Conservation (phyloP, 2,797 vertebrate species). For the Dendrocincla tyrannina region DNA sequence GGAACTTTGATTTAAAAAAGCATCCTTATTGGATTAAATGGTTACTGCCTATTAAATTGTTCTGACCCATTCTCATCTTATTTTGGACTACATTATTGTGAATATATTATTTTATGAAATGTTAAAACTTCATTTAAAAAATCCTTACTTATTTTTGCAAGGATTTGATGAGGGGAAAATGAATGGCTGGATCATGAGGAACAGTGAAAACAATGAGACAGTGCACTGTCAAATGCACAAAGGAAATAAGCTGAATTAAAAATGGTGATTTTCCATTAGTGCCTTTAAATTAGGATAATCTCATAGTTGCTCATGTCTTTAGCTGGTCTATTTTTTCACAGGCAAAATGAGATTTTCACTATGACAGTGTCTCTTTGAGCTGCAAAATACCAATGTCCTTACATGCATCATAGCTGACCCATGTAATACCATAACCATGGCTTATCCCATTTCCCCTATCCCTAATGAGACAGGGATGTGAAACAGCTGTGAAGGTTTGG, state of each 20-base stretch:
- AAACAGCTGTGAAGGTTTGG: not conserved
- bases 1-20: not conserved
- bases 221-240: not conserved
- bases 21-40: not conserved
- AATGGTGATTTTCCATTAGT: not conserved
- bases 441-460: conserved; percentile 18
- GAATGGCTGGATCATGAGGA: not conserved
- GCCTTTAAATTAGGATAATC: conserved; percentile 10
- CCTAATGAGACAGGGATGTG: conserved; percentile 16
- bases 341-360: conserved; percentile 1
- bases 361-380: not conserved
- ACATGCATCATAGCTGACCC: conserved; percentile 35
- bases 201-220: not conserved
- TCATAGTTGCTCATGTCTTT: not conserved
- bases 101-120: not conserved
- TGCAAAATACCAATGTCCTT: conserved; percentile 37
- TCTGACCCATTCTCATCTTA: not conserved
- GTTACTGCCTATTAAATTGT: not conserved
- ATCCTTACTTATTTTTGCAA: not conserved
- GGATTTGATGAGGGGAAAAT: not conserved
- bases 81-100: not conserved
- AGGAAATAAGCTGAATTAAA: conserved; percentile 32
- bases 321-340: not conserved
- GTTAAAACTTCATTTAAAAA: not conserved
- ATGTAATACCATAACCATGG: not conserved